Percentiles rank a stretch among this genome's conserved stretches.
These are phyloP conservation scores for Xerus inauris DNA, from an alignment of 2,113 vertebrate genomes.

Conservation along the genomic window DNA sequence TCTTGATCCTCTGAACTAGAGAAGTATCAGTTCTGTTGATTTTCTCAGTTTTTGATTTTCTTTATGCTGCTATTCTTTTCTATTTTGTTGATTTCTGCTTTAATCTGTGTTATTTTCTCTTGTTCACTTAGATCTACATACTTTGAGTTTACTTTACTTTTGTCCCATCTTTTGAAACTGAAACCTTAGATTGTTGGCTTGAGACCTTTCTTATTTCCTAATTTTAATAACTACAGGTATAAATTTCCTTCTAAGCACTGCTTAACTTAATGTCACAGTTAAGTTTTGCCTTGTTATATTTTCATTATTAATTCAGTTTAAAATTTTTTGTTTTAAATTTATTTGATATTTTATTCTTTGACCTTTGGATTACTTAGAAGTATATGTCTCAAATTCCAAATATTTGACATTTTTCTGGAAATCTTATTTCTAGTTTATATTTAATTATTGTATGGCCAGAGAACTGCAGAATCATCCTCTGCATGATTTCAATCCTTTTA, in stretches of 20 bases:
- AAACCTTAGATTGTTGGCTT: not conserved
- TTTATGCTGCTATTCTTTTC: not conserved
- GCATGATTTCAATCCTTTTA: not conserved
- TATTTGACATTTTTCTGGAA: not conserved
- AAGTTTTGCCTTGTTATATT: not conserved
- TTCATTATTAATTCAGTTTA: not conserved
- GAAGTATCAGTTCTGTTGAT: not conserved
- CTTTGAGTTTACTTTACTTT: not conserved
- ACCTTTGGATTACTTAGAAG: not conserved
- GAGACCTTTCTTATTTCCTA: not conserved
- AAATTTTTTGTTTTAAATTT: not conserved
- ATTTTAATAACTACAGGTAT: not conserved
- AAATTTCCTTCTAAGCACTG: not conserved
- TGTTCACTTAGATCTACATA: not conserved
- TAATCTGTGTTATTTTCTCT: not conserved
- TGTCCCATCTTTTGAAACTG: not conserved
- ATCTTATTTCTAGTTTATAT: not conserved
- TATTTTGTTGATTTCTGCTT: not conserved
- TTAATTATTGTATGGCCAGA: not conserved
- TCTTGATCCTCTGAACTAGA: not conserved
- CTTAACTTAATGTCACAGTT: not conserved
- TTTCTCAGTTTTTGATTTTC: not conserved
- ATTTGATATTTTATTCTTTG: not conserved
- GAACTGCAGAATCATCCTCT: not conserved
- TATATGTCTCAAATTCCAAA: not conserved